These are phyloP conservation scores for Subacronicta megacephala DNA, from an alignment of 2,888 invertebrate species.

Conservation along the genomic window DNA sequence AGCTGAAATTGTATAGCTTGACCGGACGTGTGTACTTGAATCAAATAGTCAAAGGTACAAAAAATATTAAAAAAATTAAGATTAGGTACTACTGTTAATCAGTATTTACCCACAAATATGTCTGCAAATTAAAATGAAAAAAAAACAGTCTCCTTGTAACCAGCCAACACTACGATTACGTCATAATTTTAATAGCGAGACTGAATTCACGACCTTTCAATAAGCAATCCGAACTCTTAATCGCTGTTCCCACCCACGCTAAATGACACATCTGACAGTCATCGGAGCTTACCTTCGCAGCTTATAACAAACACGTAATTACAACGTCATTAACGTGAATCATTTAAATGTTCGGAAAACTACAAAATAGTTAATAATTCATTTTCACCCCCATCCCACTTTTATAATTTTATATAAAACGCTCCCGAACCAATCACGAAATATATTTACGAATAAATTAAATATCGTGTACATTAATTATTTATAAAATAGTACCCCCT, in stretches of 20 bases:
- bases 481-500: slow-evolving; percentile 54
- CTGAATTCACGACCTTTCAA: not conserved
- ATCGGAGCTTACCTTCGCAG: slow-evolving; percentile 14
- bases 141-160: no score
- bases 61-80: no score
- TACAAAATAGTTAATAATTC: slow-evolving; percentile 45
- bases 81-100: no score
- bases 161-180: no score
- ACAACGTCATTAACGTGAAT: slow-evolving; percentile 35
- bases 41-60: no score
- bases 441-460: slow-evolving; percentile 64
- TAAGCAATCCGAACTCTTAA: not conserved
- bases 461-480: slow-evolving; percentile 53
- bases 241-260: not conserved
- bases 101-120: no score
- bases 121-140: no score
- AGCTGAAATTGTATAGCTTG: no score
- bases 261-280: not conserved
- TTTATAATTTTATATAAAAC: slow-evolving; percentile 55
- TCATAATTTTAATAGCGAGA: no score
- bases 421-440: slow-evolving; percentile 59
- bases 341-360: slow-evolving; percentile 32
- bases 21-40: no score
- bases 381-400: slow-evolving; percentile 44
- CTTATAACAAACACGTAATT: slow-evolving; percentile 40